Evolutionary conservation across 2,113 vertebrate species (phyloP), one percentile per base, ranked within the genome.

Genomic region (Smithornis capensis): DNA sequence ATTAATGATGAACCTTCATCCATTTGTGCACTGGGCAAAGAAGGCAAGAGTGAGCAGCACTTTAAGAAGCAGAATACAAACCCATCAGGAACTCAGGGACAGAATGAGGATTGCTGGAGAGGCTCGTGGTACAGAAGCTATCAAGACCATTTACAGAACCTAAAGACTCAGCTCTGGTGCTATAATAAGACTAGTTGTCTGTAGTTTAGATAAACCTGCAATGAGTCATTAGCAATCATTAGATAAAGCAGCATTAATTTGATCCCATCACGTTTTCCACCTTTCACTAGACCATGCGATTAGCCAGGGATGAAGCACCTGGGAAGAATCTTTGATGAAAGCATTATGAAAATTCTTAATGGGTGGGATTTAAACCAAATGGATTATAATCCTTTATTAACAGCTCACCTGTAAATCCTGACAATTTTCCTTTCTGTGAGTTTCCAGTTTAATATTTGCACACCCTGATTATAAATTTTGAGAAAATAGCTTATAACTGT

Each of bases 391-490:
- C 31, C 37, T 78, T 68, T 76, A 79, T 90, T 71, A 94, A 67
- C 56, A 74, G 79, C n/a, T 74, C 75, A 92, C 91, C 78, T 91
- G 69, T 75, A 87, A 95, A 95, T 93, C 90, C 76, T 45, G 29
- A 59, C 64, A 69, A 91, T 81, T 95, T 95, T 64, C 42, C 60
- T 71, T 53, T 89, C 62, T 84, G 59, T 90, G 81, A 80, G 60
- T 80, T 95, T 82, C 33, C 53, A 69, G 29, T 65, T 37, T 89
- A 82, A 70, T 92, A 94, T 95, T 95, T 94, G 84, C 92, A 91
- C 69, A 28, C 65, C 70, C 94, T 96, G 76, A 96, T 96, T 92
- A 96, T 93, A 95, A 94, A 94, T 96, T 96, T 96, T 93, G 82
- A 94, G 68, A 74, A 83, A 92, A 90, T 75, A 79, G 44, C 95